Base-by-base conservation (phyloP, 2,888 invertebrate genomes). In the Drosophila macrothrix region DNA sequence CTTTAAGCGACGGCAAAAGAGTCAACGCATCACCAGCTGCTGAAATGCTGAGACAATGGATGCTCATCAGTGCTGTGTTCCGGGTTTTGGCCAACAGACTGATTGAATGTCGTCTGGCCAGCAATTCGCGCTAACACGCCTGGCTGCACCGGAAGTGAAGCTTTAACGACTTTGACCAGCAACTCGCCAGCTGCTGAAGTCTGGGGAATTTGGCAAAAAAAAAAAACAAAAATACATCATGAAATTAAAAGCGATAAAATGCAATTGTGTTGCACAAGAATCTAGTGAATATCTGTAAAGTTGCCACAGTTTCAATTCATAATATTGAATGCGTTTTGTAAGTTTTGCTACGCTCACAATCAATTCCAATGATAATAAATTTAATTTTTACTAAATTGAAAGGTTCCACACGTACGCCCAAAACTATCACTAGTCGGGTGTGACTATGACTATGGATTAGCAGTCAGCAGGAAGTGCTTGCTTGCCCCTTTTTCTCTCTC, bases 391-490 rank as follows among this genome's bases (percentile, higher is more conserved):
- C 83, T 86, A 89, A 86, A 86, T 90, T 87, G 90, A 90, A 87
- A 90, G 81, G 88, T 87, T 87, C 85, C 90, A 87, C 87, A 87
- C 87, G 87, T 87, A 87, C 87, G 87, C 81, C 85, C 90, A 88
- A 88, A 87, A 87, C 88, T 90, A 87, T 87, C 87, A 81, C 85
- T 87, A 83, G 83, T 76, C 80, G 76, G 83, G 83, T 87, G 90
- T 90, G 85, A 83, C 88, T 83, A 83, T 79, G 88, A 69, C 88
- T 77, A 88, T 80, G 88, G 88, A 87, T 89, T 86, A 86, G 85
- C 77, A 87, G 86, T 59, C 70, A 70, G 70, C 79, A 82, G 79
- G 83, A 89, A 81, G 87, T 89, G 78, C 67, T 60, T 89, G 74
- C 67, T 60, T 74, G 35, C 28, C 16, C 12, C n/a, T 25, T 25